A percentile compares a stretch with the other conserved stretches of the same genome.
Conservation (phyloP, 2,888 invertebrate species). For the Leptinotarsa rubiginosa region DNA sequence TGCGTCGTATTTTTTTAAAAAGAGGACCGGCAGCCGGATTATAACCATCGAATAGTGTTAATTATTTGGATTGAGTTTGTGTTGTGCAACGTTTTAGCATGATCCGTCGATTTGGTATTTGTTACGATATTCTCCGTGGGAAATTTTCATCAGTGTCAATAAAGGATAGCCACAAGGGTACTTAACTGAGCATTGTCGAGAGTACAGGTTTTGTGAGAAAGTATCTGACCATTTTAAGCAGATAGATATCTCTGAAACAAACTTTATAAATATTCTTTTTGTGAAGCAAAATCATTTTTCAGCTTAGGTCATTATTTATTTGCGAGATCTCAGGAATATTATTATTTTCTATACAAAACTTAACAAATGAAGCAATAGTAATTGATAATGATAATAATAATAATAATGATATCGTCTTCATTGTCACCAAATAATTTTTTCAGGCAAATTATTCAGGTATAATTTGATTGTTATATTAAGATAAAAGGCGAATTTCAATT, state of each 20-base stretch:
- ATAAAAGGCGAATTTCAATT: too few relatives aligned
- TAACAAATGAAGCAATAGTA: too few relatives aligned
- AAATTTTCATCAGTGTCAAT: conserved; percentile 1
- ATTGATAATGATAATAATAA: too few relatives aligned
- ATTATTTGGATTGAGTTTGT: background rate
- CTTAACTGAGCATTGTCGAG: background rate
- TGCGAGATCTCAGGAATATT: too few relatives aligned
- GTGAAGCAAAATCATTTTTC: background rate
- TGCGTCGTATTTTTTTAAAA: background rate
- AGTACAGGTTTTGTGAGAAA: background rate
- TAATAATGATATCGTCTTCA: too few relatives aligned
- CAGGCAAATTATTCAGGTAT: too few relatives aligned
- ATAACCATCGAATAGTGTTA: background rate
- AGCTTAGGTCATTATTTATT: too few relatives aligned
- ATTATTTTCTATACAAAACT: too few relatives aligned
- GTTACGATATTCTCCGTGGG: background rate
- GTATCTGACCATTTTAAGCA: background rate
- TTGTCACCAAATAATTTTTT: too few relatives aligned
- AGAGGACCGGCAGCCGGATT: background rate
- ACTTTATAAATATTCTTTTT: background rate
- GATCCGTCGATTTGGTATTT: background rate
- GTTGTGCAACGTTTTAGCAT: conserved; percentile 12
- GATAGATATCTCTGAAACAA: too few relatives aligned
- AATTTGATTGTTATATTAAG: too few relatives aligned
- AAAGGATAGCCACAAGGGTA: background rate